Base-by-base conservation (phyloP, 2,888 invertebrate species). In the Drosophila ezoana region DNA sequence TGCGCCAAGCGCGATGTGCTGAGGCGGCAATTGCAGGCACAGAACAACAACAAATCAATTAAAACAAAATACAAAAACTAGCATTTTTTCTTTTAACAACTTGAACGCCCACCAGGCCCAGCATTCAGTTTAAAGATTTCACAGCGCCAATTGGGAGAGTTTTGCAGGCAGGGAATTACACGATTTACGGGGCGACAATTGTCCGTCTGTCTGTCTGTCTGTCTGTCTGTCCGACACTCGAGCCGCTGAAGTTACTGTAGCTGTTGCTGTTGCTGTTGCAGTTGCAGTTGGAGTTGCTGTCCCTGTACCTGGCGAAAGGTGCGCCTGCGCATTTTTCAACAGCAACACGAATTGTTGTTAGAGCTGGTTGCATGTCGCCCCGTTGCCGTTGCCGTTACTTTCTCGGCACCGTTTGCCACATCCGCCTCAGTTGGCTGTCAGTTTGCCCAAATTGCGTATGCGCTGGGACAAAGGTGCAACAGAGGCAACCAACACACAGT, bases 171-270 rank as follows among this genome's bases (percentile, higher is more conserved):
- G 75, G 47, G 77, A 76, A 83, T 87, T 77, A 82, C 87, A 82
- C 81, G 87, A 87, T 74, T 81, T 81, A 81, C 81, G 82, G 68
- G 85, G 88, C 88, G 88, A 82, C 81, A 82, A 82, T 87, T 82
- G 79, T 81, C 51, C 11, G 54, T 64, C 62, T 48, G 67, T 53
- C 67, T 16, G 13, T 20, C 40, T n/a, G 33, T 28, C 20, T 41
- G 20, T 28, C 32, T 53, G 23, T 16, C 33, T 38, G 16, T 44
- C 28, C 38, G 20, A 51, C 49, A 37, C 37, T 37, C 20, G 41
- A 20, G 37, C 11, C n/a, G n/a, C 49, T 5, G 10, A 37, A 28
- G 28, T 28, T 28, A 28, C 28, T 28, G 28, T 28, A 2, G 37
- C 9, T 62, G 32, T 32, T 16, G 28, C 9, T 59, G 54, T 58